These are phyloP conservation scores for Oreocharis arfaki DNA, from an alignment of 2,113 vertebrate species.

Conservation along the genomic window DNA sequence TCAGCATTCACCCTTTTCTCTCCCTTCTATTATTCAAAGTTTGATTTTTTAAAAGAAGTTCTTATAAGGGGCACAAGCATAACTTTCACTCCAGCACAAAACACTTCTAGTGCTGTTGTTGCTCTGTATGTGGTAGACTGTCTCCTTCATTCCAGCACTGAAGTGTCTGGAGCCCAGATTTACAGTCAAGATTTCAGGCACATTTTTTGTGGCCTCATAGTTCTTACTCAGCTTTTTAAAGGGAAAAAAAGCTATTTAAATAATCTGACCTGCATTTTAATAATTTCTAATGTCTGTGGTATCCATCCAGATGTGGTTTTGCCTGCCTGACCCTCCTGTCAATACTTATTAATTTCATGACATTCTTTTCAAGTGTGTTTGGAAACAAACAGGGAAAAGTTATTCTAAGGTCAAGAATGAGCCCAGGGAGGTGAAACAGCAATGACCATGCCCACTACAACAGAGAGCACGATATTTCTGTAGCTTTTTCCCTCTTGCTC, in stretches of 20 bases:
- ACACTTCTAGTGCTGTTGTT: neutral
- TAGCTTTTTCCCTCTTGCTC: neutral
- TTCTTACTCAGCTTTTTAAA: neutral
- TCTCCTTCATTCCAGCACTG: neutral
- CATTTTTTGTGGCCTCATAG: conserved; percentile 10
- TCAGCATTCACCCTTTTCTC: neutral
- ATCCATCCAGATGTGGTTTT: conserved; percentile 43
- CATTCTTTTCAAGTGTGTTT: conserved; percentile 39
- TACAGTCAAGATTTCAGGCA: neutral
- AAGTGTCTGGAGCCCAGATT: conserved; percentile 30
- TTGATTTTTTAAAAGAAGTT: neutral
- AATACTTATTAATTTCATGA: conserved; percentile 60
- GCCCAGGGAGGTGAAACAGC: neutral
- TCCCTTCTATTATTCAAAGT: neutral
- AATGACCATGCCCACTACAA: neutral
- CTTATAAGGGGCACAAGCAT: neutral
- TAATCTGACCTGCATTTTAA: conserved; percentile 15
- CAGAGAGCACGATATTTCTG: neutral
- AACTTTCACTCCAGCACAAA: neutral
- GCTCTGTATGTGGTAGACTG: neutral
- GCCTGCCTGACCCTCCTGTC: conserved; percentile 43
- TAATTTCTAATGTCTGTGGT: neutral
- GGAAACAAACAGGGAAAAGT: conserved; percentile 55
- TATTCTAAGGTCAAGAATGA: conserved; percentile 47
- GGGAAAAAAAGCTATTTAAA: neutral